A percentile compares a stretch with the other conserved stretches of the same genome.
Conservation (phyloP, 2,113 vertebrate species). For the human (Homo sapiens) region DNA sequence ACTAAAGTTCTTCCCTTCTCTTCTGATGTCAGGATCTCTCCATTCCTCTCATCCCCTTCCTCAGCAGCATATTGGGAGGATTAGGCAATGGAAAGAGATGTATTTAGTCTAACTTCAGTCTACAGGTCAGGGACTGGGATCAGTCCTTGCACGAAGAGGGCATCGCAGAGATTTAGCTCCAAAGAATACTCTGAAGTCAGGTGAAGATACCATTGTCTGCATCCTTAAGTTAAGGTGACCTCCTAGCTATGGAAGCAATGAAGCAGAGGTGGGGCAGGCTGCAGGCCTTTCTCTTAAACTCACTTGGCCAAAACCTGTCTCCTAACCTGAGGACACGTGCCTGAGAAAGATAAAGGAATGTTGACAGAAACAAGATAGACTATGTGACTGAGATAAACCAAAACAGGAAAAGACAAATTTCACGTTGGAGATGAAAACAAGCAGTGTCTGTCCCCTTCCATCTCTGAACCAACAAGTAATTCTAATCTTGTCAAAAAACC, state of each 20-base stretch:
- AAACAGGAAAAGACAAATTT: constrained; percentile 13
- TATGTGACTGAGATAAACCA: neutral
- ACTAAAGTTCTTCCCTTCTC: neutral
- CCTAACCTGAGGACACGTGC: neutral
- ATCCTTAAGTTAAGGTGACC: neutral
- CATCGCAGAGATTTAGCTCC: neutral
- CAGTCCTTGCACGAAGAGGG: neutral
- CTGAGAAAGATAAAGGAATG: neutral
- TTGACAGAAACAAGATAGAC: neutral
- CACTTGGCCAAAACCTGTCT: neutral
- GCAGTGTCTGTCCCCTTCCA: neutral
- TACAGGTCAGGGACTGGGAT: neutral
- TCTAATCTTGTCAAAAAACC: neutral
- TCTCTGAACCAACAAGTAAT: neutral
- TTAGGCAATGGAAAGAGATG: neutral
- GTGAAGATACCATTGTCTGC: neutral
- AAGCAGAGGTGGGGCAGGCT: neutral
- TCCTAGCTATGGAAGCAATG: neutral
- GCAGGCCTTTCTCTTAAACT: neutral
- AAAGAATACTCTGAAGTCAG: neutral
- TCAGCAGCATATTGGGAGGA: neutral
- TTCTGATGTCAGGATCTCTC: neutral
- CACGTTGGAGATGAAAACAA: neutral
- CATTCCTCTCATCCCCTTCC: accelerated
- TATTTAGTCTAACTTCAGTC: neutral